Conservation (phyloP, 2,113 vertebrate species). For the Uria lomvia region DNA sequence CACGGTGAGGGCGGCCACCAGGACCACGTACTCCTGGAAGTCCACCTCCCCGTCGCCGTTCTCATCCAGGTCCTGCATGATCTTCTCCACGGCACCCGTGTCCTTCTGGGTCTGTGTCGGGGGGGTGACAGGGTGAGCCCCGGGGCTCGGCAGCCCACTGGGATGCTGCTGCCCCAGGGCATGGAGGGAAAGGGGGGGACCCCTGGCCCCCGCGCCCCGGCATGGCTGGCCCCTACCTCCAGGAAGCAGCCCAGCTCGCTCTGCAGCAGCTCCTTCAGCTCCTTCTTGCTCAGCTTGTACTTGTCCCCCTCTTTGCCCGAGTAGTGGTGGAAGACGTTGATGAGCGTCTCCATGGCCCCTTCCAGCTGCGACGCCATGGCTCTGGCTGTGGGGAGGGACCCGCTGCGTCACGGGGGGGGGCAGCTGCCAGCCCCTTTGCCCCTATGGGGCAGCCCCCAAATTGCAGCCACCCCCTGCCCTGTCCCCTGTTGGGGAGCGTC, state of each 20-base stretch:
- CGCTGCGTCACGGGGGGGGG: accelerated
- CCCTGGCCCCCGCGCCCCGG: accelerated
- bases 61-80: conserved; percentile 88
- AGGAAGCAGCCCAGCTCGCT: conserved; percentile 81
- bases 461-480: background rate
- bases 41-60: conserved; percentile 88
- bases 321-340: conserved; percentile 86
- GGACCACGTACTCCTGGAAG: conserved; percentile 90
- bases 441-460: accelerated
- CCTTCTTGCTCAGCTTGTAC: conserved; percentile 87
- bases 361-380: conserved; percentile 81
- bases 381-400: background rate
- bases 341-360: conserved; percentile 81
- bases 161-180: background rate
- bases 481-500: accelerated
- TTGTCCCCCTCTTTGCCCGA: conserved; percentile 90
- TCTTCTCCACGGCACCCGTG: conserved; percentile 79
- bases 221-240: conserved; percentile 67
- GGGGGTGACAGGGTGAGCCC: background rate
- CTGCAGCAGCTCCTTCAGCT: conserved; percentile 84
- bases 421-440: accelerated
- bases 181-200: accelerated
- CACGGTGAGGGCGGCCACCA: conserved; percentile 88
- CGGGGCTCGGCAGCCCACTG: accelerated
- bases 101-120: conserved; percentile 79